Evolutionary conservation across 2,113 vertebrate species (phyloP), one percentile per base, ranked within the genome.

Genomic region (Elephas maximus): DNA sequence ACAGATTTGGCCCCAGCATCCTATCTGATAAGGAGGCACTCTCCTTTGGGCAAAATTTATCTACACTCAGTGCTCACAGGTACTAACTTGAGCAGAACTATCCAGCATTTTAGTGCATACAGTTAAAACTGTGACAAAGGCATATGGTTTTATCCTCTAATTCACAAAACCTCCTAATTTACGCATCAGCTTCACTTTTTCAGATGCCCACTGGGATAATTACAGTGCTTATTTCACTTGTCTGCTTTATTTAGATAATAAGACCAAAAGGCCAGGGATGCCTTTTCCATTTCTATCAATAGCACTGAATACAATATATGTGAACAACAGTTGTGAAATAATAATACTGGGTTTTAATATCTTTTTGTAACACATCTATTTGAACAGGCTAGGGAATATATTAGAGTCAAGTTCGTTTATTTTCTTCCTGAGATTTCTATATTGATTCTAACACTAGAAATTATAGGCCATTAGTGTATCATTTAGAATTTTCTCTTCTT

Each of bases 181-280:
- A 93, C 14, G 4, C 69, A 95, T 95, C 88, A 95, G 57, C 77
- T 24, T 86, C 8, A 60, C 67, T 88, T 82, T 93, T 93, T 48
- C 48, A 79, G 28, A 45, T 86, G 73, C 93, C 92, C 95, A 96
- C 76, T 78, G 86, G 86, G 92, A 95, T 97, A 97, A 98, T 97
- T 91, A 92, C 1, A 95, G 88, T 78, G 69, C 78, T 62, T 80
- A 51, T 69, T 96, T 91, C 82, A 53, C 62, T 94, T 91, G 92
- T 93, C 86, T 90, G 85, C 77, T 97, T 94, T 97, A 96, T 94
- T 98, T 97, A 93, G 78, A 96, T 92, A 95, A 97, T 73, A 94
- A 94, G 90, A 79, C 44, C 37, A 86, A 94, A 95, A 96, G 88
- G 78, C 85, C 69, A 87, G 77, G 95, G 82, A 83, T 92, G 86